phyloP scores from a whole-genome alignment of 2,113 vertebrate genomes.

The Sturnira hondurensis region DNA sequence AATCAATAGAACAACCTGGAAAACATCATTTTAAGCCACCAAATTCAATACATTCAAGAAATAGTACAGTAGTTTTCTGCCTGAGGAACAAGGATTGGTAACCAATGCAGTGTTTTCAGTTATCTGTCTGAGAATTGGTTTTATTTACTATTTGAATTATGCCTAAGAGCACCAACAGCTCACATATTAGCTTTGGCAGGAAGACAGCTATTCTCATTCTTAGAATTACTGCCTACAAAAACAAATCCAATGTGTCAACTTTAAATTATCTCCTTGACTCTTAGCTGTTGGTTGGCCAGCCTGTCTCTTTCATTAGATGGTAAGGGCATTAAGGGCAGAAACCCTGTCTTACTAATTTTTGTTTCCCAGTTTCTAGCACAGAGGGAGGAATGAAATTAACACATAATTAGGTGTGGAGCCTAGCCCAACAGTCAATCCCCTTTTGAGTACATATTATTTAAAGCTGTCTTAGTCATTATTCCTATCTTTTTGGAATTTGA shows the following conservation, averaged over 20 bases:
- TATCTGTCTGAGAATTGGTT: background rate
- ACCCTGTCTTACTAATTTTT: background rate
- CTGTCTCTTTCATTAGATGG: background rate
- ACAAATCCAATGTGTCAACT: background rate
- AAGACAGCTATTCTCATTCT: slow-evolving; percentile 28
- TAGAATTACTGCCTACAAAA: slow-evolving; percentile 22
- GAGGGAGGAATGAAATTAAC: background rate
- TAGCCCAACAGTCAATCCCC: background rate
- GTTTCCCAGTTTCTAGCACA: background rate
- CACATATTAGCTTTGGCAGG: background rate
- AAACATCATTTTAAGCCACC: background rate
- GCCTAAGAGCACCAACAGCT: background rate
- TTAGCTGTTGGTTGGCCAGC: background rate
- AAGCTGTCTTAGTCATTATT: background rate
- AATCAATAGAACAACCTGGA: background rate
- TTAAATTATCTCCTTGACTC: slow-evolving; percentile 23
- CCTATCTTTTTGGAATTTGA: background rate
- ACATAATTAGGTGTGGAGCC: background rate
- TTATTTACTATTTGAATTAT: slow-evolving; percentile 42
- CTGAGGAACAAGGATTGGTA: background rate
- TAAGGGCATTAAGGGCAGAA: background rate
- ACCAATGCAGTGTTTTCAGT: background rate
- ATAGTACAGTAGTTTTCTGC: background rate
- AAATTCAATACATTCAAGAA: background rate
- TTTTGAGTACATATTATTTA: background rate